These are phyloP conservation scores for Oophaga pumilio DNA, from an alignment of 2,113 vertebrate genomes.

Conservation along the genomic window DNA sequence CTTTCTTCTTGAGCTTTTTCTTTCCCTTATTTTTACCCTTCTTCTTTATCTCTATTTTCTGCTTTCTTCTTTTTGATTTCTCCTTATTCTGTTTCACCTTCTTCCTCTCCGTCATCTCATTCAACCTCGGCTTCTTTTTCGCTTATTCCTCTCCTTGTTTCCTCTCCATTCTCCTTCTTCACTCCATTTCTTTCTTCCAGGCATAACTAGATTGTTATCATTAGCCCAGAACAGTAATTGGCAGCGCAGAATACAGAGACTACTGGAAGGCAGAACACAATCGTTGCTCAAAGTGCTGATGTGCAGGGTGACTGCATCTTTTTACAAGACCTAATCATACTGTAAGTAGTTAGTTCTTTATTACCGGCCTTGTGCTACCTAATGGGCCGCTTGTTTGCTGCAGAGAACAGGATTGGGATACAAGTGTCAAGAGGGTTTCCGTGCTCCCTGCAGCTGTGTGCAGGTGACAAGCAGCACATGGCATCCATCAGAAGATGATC, in stretches of 20 bases:
- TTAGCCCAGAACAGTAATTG: background rate
- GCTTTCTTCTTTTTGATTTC: too few species aligned
- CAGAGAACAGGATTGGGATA: background rate
- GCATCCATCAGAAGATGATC: background rate
- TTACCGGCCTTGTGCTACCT: constrained; percentile 18
- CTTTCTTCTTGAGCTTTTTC: background rate
- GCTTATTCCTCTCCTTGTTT: background rate
- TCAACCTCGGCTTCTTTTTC: too few species aligned
- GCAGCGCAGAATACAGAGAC: background rate
- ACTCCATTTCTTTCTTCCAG: background rate
- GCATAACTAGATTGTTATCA: background rate
- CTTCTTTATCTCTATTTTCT: background rate
- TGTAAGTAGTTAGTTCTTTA: constrained; percentile 33
- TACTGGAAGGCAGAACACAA: background rate
- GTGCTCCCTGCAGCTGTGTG: background rate
- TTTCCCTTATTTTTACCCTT: background rate
- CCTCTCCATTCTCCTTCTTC: background rate
- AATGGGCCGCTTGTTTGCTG: background rate
- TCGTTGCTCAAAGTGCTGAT: background rate
- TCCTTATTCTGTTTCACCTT: background rate
- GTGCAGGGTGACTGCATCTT: constrained; percentile 38
- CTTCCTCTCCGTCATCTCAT: background rate
- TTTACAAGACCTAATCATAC: constrained; percentile 2
- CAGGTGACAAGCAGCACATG: too few species aligned
- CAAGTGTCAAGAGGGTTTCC: background rate